phyloP scores from a whole-genome alignment of 1,140 invertebrate genomes.

The Drosophila neocordata region DNA sequence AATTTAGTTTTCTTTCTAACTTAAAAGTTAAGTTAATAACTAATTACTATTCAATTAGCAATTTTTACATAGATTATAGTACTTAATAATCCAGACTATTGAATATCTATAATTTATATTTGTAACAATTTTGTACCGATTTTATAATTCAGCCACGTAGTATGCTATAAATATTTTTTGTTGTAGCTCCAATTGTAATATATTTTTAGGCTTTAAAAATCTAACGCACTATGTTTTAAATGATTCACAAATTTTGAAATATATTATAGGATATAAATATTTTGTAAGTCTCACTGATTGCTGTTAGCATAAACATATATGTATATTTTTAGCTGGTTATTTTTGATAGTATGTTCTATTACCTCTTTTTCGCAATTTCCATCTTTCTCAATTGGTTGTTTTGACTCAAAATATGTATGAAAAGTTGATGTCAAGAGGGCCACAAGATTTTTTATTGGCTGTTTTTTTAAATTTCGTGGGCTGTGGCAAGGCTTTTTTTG shows the following conservation, averaged over 20 bases:
- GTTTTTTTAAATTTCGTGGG: neutral
- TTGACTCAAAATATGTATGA: neutral
- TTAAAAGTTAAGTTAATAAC: no score
- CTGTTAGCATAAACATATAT: neutral
- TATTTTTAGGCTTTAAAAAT: no score
- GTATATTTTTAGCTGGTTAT: neutral
- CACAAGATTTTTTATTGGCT: neutral
- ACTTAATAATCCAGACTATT: no score
- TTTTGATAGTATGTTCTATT: neutral
- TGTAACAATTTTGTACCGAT: no score
- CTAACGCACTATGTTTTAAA: no score
- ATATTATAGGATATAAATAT: neutral
- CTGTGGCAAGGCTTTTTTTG: neutral
- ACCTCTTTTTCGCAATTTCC: neutral
- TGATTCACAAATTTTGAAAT: neutral
- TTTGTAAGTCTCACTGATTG: neutral
- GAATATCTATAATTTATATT: no score
- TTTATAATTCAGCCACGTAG: no score
- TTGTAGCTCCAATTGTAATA: no score
- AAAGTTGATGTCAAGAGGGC: slow-evolving; percentile 1
- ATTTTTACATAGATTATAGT: no score
- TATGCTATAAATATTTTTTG: no score
- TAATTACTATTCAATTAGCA: no score
- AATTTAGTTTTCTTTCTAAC: no score
- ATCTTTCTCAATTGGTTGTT: neutral